Base-by-base conservation (phyloP, 2,888 invertebrate species). In the Odontothrips loti region DNA sequence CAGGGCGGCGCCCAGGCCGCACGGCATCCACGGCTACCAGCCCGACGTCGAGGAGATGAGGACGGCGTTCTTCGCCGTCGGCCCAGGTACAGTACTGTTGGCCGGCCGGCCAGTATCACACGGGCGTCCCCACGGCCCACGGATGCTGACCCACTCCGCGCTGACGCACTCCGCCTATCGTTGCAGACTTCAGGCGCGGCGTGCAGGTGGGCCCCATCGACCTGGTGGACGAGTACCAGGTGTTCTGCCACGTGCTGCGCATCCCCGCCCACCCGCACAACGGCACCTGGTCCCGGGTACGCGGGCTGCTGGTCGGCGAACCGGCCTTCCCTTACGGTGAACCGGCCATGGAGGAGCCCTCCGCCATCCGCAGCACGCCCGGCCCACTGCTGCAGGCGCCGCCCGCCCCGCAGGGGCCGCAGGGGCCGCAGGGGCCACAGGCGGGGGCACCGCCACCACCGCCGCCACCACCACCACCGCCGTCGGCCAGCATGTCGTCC, bases 1-100 rank as follows among this genome's bases (percentile, higher is more conserved):
- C 9, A 12, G 11, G 27, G 27, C 27, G 27, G 27, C 68, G 68
- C 68, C 68, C 23, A 1, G 68, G 27, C 68, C 68, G 68, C 68
- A 75, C 68, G 68, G 68, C 68, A 75, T 75, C 68, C 68, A 75
- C 68, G 68, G 68, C 68, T 75, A 75, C 68, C 68, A 75, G 68
- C 68, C 68, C 23, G 68, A 75, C 68, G 27, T 75, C 10, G 68
- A 75, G 68, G 6, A 75, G 23, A 75, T 75, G 68, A 23, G 68
- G 27, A 75, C 68, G 11, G 27, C 23, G 23, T 75, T 75, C 68
- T 75, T 12, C 68, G 68, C 68, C 68, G 27, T 75, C 68, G 68
- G 68, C 23, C 68, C 68, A 27, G 68, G 68, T 75, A 75, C n/a
- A 6, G 34, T 6, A 6, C n/a, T 17, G 17, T 1, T 58, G 6